Base-by-base conservation (phyloP, 2,888 invertebrate genomes). In the Drosophila aldrichi region DNA sequence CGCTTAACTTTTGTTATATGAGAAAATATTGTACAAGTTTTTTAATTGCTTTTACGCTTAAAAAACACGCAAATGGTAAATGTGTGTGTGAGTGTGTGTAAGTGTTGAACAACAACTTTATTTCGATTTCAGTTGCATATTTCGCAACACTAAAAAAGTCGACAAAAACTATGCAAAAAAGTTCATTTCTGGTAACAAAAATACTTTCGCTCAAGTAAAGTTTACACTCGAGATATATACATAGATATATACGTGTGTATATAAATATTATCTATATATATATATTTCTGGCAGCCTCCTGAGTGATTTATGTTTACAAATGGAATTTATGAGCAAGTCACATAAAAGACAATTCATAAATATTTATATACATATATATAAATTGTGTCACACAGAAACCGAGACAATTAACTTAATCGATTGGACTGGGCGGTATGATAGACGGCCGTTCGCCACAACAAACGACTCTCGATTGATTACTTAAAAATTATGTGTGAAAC, bases 401-500 rank as follows among this genome's bases (percentile, higher is more conserved):
- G 68, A 58, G 67, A 69, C 83, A 82, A 79, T 79, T 79, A 81
- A 79, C 66, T 74, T 74, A 85, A 89, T 85, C 85, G 88, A 88
- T 81, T 84, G 70, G 67, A 63, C 68, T 62, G 71, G 65, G 65
- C 64, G 43, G 18, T 7, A 49, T 40, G n/a, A 18, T 10, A 7
- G 36, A n/a, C 20, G 2, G 22, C 6, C 52, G 9, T 22, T 32
- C 12, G 36, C 36, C 43, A 65, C 40, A 64, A 44, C 67, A 67
- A 63, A 79, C 70, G 74, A 68, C 67, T 64, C 41, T 59, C 78
- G 68, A 81, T 81, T 81, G 81, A 82, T 84, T 79, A 66, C 83
- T 71, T 75, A 70, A 87, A 79, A 90, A 87, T 83, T 87, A 90
- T 90, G 90, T 87, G 87, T 81, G 87, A 87, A 78, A 67, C 76